phyloP scores from a whole-genome alignment of 2,888 invertebrate species.

The Eupelmus urozonus region DNA sequence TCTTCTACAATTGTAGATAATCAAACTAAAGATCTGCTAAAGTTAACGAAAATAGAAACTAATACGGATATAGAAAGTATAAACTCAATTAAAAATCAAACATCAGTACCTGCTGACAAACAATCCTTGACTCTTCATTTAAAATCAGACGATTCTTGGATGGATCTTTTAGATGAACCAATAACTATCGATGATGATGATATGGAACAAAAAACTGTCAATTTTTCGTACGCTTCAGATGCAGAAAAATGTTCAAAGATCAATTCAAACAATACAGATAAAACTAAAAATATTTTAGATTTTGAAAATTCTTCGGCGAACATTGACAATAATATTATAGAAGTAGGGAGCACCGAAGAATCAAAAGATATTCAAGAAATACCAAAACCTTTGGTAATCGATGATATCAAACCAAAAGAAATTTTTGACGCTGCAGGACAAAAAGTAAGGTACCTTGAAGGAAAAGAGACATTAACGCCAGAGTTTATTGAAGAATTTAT shows the following conservation, averaged over 20 bases:
- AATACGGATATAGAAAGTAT: background rate
- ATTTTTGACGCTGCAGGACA: no score
- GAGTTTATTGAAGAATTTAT: constrained; percentile 50
- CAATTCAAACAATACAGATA: no score
- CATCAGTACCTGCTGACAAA: background rate
- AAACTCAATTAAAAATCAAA: background rate
- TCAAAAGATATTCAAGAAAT: background rate
- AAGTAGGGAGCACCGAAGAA: background rate
- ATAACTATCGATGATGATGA: constrained; percentile 67
- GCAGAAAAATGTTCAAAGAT: no score
- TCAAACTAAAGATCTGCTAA: background rate
- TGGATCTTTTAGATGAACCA: constrained; percentile 69
- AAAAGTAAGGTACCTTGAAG: constrained; percentile 37
- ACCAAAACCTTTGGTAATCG: background rate
- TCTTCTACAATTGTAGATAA: background rate
- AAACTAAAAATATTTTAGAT: background rate
- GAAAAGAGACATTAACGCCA: constrained; percentile 35
- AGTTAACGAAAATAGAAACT: no score
- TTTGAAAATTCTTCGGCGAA: background rate
- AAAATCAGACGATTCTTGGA: constrained; percentile 64
- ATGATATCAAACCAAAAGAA: background rate
- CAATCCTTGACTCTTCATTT: constrained; percentile 46
- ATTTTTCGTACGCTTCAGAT: no score
- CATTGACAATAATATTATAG: no score
- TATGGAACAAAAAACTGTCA: background rate